Percentiles rank a stretch among this genome's conserved stretches.
phyloP scores from a whole-genome alignment of 2,113 vertebrate genomes.

The Telmatochromis sp. region DNA sequence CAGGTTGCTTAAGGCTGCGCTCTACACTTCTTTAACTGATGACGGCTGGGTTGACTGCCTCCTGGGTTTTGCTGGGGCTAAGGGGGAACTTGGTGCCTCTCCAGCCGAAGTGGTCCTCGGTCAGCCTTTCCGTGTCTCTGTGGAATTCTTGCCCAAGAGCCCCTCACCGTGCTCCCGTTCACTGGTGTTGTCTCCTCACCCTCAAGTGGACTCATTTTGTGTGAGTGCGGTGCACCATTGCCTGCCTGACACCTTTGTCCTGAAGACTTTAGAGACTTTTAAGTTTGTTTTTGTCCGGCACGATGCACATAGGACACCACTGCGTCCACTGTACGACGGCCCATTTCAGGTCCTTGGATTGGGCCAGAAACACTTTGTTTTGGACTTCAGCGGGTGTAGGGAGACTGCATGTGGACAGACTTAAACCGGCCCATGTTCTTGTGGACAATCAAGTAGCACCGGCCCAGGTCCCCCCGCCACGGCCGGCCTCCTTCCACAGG shows the following conservation, averaged over 20 bases:
- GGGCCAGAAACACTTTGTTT: not conserved
- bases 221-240: not conserved
- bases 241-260: not conserved
- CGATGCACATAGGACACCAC: not conserved
- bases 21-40: not conserved
- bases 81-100: not conserved
- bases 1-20: not conserved
- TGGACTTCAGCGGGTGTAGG: not conserved
- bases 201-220: not conserved
- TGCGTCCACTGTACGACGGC: accelerated
- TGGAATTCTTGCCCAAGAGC: not conserved
- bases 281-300: not conserved
- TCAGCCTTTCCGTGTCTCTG: not conserved
- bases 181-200: not conserved
- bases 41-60: not conserved
- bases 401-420: not conserved
- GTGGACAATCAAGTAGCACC: not conserved
- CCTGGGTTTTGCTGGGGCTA: not conserved
- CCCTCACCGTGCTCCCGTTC: not conserved
- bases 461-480: not conserved
- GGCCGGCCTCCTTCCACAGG: not conserved
- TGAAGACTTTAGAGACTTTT: not conserved
- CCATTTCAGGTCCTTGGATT: not conserved
- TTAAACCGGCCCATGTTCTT: not conserved
- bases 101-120: not conserved